phyloP scores from a whole-genome alignment of 2,797 vertebrate genomes.

The Enteromius fasciolatus region DNA sequence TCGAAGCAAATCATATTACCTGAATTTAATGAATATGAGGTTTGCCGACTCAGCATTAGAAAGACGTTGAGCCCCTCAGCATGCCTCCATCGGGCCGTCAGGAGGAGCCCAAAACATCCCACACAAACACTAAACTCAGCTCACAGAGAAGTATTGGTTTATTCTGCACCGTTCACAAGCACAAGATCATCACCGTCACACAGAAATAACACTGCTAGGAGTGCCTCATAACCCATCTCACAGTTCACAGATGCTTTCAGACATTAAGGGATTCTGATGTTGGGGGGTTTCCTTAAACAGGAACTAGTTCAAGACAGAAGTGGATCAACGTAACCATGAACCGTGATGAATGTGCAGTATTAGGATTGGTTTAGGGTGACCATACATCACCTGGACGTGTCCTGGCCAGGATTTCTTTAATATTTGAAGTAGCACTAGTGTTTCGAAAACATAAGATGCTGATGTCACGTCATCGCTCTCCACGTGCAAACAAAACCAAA shows the following conservation, averaged over 20 bases:
- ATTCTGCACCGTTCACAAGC: not conserved
- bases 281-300: not conserved
- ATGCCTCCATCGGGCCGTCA: not conserved
- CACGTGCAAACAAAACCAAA: too few relatives aligned
- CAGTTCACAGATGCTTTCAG: not conserved
- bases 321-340: not conserved
- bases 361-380: too few relatives aligned
- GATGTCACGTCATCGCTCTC: too few relatives aligned
- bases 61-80: not conserved
- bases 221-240: not conserved
- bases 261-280: not conserved
- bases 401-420: too few relatives aligned
- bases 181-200: not conserved
- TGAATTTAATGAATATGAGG: not conserved
- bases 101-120: not conserved
- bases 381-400: too few relatives aligned
- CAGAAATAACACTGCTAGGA: too few relatives aligned
- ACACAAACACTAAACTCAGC: not conserved
- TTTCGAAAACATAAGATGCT: too few relatives aligned
- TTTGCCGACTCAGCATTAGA: not conserved
- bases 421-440: too few relatives aligned
- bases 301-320: not conserved
- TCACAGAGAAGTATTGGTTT: not conserved
- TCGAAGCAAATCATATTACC: not conserved
- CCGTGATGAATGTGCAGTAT: not conserved